Evolutionary conservation across 2,797 vertebrate genomes (phyloP), one percentile per base, ranked within the genome.

Genomic region (Micrastur ruficollis): DNA sequence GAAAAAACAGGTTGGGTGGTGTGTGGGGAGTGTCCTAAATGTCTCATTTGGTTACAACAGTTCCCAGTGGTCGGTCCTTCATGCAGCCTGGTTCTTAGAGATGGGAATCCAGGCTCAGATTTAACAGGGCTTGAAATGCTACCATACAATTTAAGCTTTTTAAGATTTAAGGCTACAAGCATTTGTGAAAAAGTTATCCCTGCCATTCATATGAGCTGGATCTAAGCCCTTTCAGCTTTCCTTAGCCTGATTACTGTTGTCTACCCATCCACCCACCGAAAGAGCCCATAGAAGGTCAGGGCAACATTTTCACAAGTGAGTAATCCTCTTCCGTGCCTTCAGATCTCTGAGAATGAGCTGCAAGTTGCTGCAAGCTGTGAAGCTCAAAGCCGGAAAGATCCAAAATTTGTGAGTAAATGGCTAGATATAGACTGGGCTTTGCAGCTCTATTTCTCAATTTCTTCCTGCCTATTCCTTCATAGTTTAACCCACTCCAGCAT

Each of bases 161-260:
- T 46, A 86, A 89, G 27, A 71, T 71, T 78, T 92, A 67, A 86
- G 55, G 12, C 31, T 92, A 90, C 66, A 92, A 89, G n/a, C 2
- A 26, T 90, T 89, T 90, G 12, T 85, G 67, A 70, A 96, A 91
- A 96, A 83, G 70, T 56, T 90, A 84, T 81, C 26, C 55, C 63
- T 87, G 63, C 71, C 91, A 85, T 89, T 92, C 86, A 50, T 53
- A 82, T 4, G 59, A 84, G 61, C 20, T 80, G 61, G 14, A 80
- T 90, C 52, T 93, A 95, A 90, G 49, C 17, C 25, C 34, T 23
- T 81, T 85, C 49, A 78, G 62, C 32, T 92, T 91, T 74, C 7
- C 71, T 92, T 40, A 90, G 52, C 25, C 53, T 87, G 56, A 94
- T 93, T 85, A 47, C 25, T 42, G 16, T 65, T 87, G 79, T 14